Percentiles rank a stretch among this genome's conserved stretches.
These are phyloP conservation scores for Pollenia angustigena DNA, from an alignment of 2,888 invertebrate species.

Conservation along the genomic window DNA sequence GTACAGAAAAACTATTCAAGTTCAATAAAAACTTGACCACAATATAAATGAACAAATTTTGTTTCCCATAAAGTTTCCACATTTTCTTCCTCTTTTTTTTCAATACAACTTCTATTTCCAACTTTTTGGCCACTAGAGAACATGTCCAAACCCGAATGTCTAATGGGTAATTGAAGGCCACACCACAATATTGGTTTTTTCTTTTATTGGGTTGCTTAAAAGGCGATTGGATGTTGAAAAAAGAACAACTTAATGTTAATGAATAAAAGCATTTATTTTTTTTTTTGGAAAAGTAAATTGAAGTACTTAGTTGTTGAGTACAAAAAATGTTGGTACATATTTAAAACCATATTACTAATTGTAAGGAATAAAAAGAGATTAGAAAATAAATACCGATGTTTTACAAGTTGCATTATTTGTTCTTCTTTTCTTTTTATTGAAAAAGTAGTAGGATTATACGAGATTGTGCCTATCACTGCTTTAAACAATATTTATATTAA, in stretches of 20 bases:
- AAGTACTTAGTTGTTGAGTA: constrained; percentile 3
- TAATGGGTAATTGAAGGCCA: constrained; percentile 66
- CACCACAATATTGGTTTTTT: constrained; percentile 65
- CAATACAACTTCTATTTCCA: constrained; percentile 21
- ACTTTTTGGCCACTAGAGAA: constrained; percentile 45
- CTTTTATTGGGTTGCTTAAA: not conserved
- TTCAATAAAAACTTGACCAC: constrained; percentile 72
- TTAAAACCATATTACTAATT: constrained; percentile 32
- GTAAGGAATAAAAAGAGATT: constrained; percentile 12
- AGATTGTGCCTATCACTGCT: too few relatives aligned
- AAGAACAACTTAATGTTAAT: constrained; percentile 53
- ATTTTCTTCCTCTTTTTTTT: not conserved
- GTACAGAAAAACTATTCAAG: constrained; percentile 65
- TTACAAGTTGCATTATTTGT: not conserved
- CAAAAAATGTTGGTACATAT: not conserved
- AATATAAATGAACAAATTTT: constrained; percentile 70
- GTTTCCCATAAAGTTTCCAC: constrained; percentile 51
- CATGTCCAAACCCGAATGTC: constrained; percentile 24
- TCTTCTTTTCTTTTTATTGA: too few relatives aligned
- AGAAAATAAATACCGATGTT: not conserved
- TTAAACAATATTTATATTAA: too few relatives aligned
- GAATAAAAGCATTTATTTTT: constrained; percentile 62
- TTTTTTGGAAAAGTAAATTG: constrained; percentile 23
- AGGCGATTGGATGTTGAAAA: not conserved
- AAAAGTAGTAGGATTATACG: too few relatives aligned